phyloP scores from a whole-genome alignment of 2,888 invertebrate genomes.

The Drosophila demipolita region DNA sequence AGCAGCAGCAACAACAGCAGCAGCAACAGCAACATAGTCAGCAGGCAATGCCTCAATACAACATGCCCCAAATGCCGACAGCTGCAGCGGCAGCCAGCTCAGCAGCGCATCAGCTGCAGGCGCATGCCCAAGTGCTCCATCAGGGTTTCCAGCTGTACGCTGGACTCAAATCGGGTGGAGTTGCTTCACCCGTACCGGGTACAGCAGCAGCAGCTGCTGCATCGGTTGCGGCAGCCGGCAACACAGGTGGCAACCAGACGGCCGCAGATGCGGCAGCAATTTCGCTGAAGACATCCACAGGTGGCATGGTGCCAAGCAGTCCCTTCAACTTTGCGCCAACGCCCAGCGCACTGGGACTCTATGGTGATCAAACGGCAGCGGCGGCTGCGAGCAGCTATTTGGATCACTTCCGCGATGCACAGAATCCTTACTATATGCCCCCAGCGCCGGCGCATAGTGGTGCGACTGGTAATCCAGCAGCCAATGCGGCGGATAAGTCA shows the following conservation, averaged over 20 bases:
- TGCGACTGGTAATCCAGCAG: conserved; percentile 56
- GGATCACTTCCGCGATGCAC: conserved; percentile 88
- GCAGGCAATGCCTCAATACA: conserved; percentile 63
- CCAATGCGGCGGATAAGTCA: conserved; percentile 84
- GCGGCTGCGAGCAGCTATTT: conserved; percentile 89
- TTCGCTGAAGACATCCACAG: conserved; percentile 88
- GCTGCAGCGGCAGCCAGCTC: conserved; percentile 76
- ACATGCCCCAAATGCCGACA: conserved; percentile 67
- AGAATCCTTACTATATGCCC: conserved; percentile 87
- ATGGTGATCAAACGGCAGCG: conserved; percentile 83
- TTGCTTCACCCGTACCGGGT: conserved; percentile 69
- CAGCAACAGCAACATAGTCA: conserved; percentile 64
- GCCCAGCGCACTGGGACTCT: conserved; percentile 86
- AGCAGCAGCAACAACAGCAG: conserved; percentile 54
- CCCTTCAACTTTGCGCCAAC: conserved; percentile 94
- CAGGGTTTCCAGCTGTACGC: conserved; percentile 88
- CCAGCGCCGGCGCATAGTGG: conserved; percentile 85
- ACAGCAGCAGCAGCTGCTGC: conserved; percentile 51
- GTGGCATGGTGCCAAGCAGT: conserved; percentile 90
- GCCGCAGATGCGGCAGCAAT: conserved; percentile 85
- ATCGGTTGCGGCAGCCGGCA: conserved; percentile 36
- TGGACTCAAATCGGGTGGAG: conserved; percentile 86
- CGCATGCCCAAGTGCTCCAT: conserved; percentile 82
- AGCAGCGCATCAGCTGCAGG: conserved; percentile 73
- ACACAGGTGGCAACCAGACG: conserved; percentile 46